Conservation (phyloP, 2,797 vertebrate genomes). For the Halcyon smyrnensis region DNA sequence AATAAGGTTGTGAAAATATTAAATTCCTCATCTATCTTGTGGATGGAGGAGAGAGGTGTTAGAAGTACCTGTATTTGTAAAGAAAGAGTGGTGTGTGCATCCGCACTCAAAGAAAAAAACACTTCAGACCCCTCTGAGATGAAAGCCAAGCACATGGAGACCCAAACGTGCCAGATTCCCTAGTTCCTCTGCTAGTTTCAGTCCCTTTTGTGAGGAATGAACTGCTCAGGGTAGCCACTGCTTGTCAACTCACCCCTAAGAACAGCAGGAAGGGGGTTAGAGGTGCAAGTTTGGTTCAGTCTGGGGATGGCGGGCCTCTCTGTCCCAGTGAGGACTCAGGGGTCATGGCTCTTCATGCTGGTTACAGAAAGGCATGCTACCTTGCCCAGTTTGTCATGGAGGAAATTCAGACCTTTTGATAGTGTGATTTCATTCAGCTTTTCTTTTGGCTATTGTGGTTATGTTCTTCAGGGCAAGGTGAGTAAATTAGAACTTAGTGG, state of each 20-base stretch:
- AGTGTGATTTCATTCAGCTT: not conserved
- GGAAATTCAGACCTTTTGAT: not conserved
- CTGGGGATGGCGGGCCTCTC: not conserved
- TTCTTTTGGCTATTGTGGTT: not conserved
- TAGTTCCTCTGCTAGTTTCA: not conserved
- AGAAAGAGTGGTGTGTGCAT: not conserved
- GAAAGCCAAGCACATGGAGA: not conserved
- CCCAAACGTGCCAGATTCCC: not conserved
- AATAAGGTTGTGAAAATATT: not conserved
- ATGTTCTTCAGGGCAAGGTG: not conserved
- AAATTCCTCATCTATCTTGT: not conserved
- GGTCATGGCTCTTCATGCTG: not conserved
- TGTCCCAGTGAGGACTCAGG: rapidly evolving
- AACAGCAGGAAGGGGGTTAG: not conserved
- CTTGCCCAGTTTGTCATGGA: not conserved
- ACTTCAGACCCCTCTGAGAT: not conserved
- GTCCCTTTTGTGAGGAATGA: not conserved
- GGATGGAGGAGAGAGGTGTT: not conserved
- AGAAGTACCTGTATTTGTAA: not conserved
- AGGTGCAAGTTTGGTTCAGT: not conserved
- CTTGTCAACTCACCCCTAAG: not conserved
- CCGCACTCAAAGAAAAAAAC: not conserved
- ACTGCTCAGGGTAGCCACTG: not conserved
- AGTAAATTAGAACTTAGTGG: not conserved
- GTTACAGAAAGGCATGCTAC: not conserved